These are phyloP conservation scores for Aphelocoma californica DNA, from an alignment of 2,797 vertebrate species.

Conservation along the genomic window DNA sequence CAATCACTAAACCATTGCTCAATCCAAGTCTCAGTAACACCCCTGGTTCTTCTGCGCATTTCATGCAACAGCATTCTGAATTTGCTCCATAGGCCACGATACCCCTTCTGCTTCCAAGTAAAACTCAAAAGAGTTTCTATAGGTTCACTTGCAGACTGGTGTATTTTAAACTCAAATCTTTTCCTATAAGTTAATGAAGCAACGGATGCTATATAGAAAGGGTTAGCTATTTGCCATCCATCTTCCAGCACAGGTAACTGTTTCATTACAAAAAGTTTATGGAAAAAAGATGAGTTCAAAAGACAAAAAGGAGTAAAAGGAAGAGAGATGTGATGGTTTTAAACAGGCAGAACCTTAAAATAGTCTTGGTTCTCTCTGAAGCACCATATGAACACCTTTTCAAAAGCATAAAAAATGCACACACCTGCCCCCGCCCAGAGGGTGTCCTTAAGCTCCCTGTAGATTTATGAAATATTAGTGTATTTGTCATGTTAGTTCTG, in stretches of 20 bases:
- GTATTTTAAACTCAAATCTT: neutral
- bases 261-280: neutral
- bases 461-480: neutral
- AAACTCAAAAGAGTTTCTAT: neutral
- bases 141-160: neutral
- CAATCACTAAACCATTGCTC: neutral
- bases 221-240: neutral
- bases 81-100: rapidly evolving
- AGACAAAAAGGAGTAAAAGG: neutral
- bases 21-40: neutral
- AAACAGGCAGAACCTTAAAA: neutral
- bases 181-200: neutral
- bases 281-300: neutral
- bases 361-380: neutral
- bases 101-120: neutral
- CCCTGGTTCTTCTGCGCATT: neutral
- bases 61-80: neutral
- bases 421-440: neutral
- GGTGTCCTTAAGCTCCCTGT: neutral
- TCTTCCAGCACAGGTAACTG: neutral
- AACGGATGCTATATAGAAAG: neutral
- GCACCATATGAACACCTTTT: neutral
- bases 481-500: neutral
- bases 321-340: neutral
- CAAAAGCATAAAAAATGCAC: neutral